Base-by-base conservation (phyloP, 2,113 vertebrate species). In the Cyphomyrus discorhynchus region DNA sequence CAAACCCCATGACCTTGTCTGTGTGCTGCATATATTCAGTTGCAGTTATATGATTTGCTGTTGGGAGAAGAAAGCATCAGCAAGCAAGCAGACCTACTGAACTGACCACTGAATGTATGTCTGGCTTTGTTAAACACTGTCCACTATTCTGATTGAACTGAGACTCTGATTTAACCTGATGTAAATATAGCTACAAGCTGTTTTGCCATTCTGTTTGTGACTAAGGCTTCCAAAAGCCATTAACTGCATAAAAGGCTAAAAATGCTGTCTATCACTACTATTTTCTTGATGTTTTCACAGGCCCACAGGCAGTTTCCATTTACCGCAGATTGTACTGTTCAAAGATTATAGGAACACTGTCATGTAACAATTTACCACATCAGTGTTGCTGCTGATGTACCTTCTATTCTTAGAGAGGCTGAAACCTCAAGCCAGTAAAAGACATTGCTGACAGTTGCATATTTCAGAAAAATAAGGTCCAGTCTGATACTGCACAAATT, bases 31-130 rank as follows among this genome's bases (percentile, higher is more conserved):
- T 39, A 42, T 80, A 80, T 80, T 42, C 74, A 80, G 31, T 19
- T 77, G 27, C 31, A 39, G 70, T 1, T 19, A 19, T 19, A 80
- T 80, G 74, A 80, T 80, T 80, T 42, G 4, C 74, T 80, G 74
- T 42, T 39, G 42, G 13, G 90, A 91, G 89, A 89, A 89, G 42
- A 49, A 87, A 53, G 82, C 19, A 27, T 85, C 39, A 45, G 45
- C 21, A 11, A 27, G 6, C 21, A 27, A 45, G 46, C 21, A 47
- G 39, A 85, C 39, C 82, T 84, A 84, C 21, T 24, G 19, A 27
- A 45, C 82, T 84, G 82, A 46, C 42, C 42, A 49, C 42, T 85
- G 42, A 85, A 35, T 42, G 74, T 39, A 80, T 80, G 42, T 39
- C 74, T 80, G 74, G 15, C 35, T 42, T 77, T 80, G 35, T 80